Evolutionary conservation across 1,140 invertebrate species (phyloP).

Genomic region (Periplaneta americana): DNA sequence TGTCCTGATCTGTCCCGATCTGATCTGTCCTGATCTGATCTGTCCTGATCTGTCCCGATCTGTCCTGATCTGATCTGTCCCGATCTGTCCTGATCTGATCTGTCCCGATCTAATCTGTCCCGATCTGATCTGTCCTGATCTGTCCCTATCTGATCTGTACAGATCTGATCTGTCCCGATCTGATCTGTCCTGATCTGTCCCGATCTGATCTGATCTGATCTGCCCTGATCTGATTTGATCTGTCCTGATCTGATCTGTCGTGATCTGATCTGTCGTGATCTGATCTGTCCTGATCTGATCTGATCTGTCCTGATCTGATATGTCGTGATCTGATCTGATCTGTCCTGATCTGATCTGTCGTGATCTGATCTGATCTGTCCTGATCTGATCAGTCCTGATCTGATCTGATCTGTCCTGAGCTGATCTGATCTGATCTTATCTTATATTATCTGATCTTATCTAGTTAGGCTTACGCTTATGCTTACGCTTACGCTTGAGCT

Average conservation of each 20-base stretch:
- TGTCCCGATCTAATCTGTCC: constrained; percentile 21
- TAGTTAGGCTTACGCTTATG: no score
- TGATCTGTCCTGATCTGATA: constrained; percentile 23
- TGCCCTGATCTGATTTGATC: constrained; percentile 22
- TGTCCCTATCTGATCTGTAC: constrained; percentile 20
- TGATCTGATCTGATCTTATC: constrained; percentile 19
- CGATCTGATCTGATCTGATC: constrained; percentile 22
- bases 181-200: constrained; percentile 23
- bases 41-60: no score
- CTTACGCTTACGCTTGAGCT: no score
- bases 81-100: constrained; percentile 21
- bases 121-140: no score
- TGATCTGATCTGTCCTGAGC: constrained; percentile 22
- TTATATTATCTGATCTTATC: no score
- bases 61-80: no score
- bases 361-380: constrained; percentile 23
- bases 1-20: no score
- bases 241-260: no score
- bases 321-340: constrained; percentile 23
- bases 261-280: constrained; percentile 22
- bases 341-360: constrained; percentile 23
- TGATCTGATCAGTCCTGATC: constrained; percentile 23
- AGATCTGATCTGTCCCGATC: constrained; percentile 22
- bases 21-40: constrained; percentile 25
- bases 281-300: constrained; percentile 22